Percentiles rank a stretch among this genome's conserved stretches.
Evolutionary conservation across 2,113 vertebrate species (phyloP).

Genomic region (Gallinago paraguaiae): DNA sequence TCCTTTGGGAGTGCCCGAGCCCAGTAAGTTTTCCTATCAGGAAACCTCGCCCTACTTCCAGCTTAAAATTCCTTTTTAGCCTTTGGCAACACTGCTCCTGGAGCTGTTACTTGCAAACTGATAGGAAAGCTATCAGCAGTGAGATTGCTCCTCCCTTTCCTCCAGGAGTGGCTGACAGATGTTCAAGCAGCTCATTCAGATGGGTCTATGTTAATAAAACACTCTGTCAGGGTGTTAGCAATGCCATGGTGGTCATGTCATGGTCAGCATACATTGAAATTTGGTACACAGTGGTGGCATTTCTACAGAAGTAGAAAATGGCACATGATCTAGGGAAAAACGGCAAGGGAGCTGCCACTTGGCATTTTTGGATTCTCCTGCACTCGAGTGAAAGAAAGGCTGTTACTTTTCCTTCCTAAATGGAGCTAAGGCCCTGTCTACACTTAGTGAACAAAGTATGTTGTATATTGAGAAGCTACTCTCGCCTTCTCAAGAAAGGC

Average conservation of each 20-base stretch:
- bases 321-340: background rate
- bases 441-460: background rate
- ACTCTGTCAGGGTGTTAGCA: background rate
- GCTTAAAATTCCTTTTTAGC: constrained; percentile 3
- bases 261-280: background rate
- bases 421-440: background rate
- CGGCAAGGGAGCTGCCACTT: background rate
- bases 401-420: background rate
- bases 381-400: background rate
- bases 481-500: background rate
- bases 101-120: background rate
- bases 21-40: constrained; percentile 47
- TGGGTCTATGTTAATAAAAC: background rate
- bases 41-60: constrained; percentile 56
- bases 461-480: background rate
- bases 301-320: background rate
- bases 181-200: background rate
- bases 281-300: background rate
- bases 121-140: constrained; percentile 4
- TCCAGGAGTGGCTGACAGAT: background rate
- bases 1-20: constrained; percentile 41
- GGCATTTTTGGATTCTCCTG: background rate
- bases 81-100: background rate
- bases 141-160: constrained; percentile 31
- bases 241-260: fast-evolving